phyloP scores from a whole-genome alignment of 2,797 vertebrate genomes.

The Moxostoma hubbsi region DNA sequence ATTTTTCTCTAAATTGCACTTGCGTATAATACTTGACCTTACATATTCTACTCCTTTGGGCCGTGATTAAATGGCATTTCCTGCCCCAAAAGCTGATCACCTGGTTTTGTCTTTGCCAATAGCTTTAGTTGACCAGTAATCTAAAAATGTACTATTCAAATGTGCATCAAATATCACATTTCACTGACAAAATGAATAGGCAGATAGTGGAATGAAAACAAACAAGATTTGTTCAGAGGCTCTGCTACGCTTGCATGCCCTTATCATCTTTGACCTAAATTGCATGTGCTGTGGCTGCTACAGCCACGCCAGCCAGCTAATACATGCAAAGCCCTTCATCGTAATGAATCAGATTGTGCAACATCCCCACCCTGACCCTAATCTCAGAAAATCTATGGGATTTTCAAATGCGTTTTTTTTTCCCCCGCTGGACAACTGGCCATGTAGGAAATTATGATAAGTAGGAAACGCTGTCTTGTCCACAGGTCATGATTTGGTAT shows the following conservation, averaged over 20 bases:
- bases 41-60: background rate
- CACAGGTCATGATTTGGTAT: slow-evolving; percentile 59
- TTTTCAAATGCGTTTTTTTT: slow-evolving; percentile 67
- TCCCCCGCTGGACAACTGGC: slow-evolving; percentile 31
- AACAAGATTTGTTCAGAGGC: slow-evolving; percentile 57
- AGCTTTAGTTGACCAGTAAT: slow-evolving; percentile 10
- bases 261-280: slow-evolving; percentile 77
- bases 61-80: background rate
- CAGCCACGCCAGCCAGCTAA: slow-evolving; percentile 67
- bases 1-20: background rate
- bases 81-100: background rate
- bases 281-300: slow-evolving; percentile 68
- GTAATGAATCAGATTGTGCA: slow-evolving; percentile 83
- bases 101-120: background rate
- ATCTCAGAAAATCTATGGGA: slow-evolving; percentile 75
- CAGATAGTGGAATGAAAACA: slow-evolving; percentile 45
- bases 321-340: slow-evolving; percentile 78
- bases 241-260: background rate
- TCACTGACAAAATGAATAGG: slow-evolving; percentile 51
- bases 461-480: slow-evolving; percentile 62
- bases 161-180: slow-evolving; percentile 54
- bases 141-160: slow-evolving; percentile 24
- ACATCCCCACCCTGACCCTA: slow-evolving; percentile 76
- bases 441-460: slow-evolving; percentile 67
- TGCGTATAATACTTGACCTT: background rate